Evolutionary conservation across 2,113 vertebrate genomes (phyloP).

Genomic region (Melierax canorus): DNA sequence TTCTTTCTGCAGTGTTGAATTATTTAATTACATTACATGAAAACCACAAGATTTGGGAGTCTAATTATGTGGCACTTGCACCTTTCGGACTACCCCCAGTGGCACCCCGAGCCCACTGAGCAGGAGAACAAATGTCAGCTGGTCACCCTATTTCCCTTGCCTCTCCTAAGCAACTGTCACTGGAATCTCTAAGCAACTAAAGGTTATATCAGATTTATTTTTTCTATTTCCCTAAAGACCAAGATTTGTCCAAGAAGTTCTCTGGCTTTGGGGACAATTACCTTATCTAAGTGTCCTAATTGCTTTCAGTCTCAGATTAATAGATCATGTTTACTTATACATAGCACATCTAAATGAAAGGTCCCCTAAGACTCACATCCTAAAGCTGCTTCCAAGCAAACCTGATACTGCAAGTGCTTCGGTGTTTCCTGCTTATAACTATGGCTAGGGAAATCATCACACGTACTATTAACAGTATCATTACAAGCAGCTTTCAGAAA

Average conservation of each 20-base stretch:
- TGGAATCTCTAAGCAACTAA: background rate
- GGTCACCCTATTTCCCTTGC: background rate
- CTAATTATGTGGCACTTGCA: background rate
- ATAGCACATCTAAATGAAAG: background rate
- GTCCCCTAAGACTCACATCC: background rate
- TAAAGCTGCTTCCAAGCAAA: background rate
- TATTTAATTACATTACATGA: background rate
- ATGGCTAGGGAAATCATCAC: background rate
- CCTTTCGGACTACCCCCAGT: background rate
- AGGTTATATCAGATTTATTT: background rate
- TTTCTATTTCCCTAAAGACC: background rate
- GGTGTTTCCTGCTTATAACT: background rate
- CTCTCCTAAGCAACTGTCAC: background rate
- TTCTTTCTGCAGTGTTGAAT: background rate
- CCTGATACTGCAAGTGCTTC: background rate
- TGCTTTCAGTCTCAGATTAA: background rate
- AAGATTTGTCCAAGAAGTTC: background rate
- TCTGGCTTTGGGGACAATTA: background rate
- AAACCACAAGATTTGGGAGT: background rate
- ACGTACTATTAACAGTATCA: background rate
- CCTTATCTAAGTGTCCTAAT: background rate
- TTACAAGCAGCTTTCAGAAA: background rate
- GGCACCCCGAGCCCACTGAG: background rate
- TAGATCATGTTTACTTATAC: background rate
- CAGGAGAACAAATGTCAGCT: background rate